Evolutionary conservation across 2,113 vertebrate genomes (phyloP).

Genomic region (Limnothrissa miodon): DNA sequence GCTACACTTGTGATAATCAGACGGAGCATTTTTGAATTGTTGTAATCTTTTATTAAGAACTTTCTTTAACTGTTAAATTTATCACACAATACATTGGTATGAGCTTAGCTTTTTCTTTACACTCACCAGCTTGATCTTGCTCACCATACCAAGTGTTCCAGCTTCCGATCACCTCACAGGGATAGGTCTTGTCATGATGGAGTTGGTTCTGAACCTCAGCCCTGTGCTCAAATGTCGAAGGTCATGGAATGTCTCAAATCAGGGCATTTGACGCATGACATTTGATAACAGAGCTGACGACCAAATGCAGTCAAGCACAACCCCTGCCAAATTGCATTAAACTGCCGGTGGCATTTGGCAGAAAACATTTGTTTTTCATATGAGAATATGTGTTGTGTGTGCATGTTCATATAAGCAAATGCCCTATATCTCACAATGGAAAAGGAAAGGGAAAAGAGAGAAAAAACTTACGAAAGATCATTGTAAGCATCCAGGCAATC

Average conservation of each 20-base stretch:
- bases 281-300: neutral
- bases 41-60: neutral
- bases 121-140: slow-evolving; percentile 92
- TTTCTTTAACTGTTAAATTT: neutral
- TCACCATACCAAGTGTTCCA: slow-evolving; percentile 98
- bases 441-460: neutral
- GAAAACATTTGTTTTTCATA: neutral
- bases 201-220: slow-evolving; percentile 85
- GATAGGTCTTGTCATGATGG: slow-evolving; percentile 81
- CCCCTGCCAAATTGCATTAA: slow-evolving; percentile 2
- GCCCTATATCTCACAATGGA: neutral
- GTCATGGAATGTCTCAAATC: neutral
- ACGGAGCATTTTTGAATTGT: neutral
- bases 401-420: neutral
- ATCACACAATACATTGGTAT: no score
- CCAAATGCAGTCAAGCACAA: neutral
- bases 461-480: slow-evolving; percentile 83
- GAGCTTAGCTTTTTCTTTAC: neutral
- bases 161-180: slow-evolving; percentile 91
- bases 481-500: slow-evolving; percentile 91
- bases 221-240: slow-evolving; percentile 57
- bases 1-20: no score
- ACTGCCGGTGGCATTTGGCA: neutral
- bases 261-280: neutral
- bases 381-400: neutral